Evolutionary conservation across 2,888 invertebrate species (phyloP), one percentile per base, ranked within the genome.

Genomic region (Ephialtes manifestator): DNA sequence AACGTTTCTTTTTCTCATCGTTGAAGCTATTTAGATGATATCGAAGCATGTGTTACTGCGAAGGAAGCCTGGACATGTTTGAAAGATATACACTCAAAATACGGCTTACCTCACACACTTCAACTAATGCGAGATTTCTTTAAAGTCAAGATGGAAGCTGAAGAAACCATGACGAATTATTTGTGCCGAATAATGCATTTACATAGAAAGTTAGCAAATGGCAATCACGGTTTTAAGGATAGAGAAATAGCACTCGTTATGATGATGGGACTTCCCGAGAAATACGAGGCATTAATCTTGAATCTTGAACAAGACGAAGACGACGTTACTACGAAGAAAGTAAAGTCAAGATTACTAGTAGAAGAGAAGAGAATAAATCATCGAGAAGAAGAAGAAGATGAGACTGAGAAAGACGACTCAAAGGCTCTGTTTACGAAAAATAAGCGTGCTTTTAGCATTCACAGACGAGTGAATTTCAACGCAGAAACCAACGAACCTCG

Each of bases 231-330:
- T 46, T 67, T 68, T 4, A 68, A 20, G 2, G 68, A 48, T 28
- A 68, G 48, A 68, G 68, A 68, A 68, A 48, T 68, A 48, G 70
- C 70, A n/a, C 31, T 70, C 11, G 70, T 70, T 5, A 70, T 70
- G 51, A n/a, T 70, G 51, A 70, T 70, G 51, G 51, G 70, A 8
- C 70, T 53, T 0, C 31, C 51, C 4, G 51, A 51, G 48, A 68
- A 68, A 18, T 53, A 70, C 15, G 70, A 70, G 31, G 11, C 70
- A 28, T 53, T 70, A 18, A 70, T 70, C 18, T 31, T 70, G 7
- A 70, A 70, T 70, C 51, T 70, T n/a, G 70, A 51, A 31, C 51
- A 70, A 51, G 70, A 70, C 31, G 70, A 70, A 70, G 51, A 70
- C 18, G 70, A 20, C 31, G 51, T 70, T 24, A 70, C 70, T 28